Evolutionary conservation across 2,797 vertebrate genomes (phyloP).

Genomic region (Tauraco hartlaubi): DNA sequence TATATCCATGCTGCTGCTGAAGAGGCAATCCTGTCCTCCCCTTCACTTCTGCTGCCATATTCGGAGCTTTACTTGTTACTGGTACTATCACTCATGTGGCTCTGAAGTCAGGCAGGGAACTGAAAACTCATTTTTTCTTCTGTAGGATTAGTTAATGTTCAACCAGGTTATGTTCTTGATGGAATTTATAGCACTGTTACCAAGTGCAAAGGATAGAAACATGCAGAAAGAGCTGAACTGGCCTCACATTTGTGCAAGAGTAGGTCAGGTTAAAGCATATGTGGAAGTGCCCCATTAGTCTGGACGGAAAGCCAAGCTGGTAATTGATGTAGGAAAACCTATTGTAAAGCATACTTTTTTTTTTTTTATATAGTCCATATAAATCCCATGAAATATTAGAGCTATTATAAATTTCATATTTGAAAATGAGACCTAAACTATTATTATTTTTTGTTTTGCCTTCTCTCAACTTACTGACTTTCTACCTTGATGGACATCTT

Average conservation of each 20-base stretch:
- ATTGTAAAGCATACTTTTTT: neutral
- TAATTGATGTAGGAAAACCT: neutral
- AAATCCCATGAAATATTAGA: neutral
- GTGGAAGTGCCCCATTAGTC: neutral
- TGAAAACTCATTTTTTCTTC: neutral
- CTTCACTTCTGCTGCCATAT: neutral
- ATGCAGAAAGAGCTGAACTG: neutral
- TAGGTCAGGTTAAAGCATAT: rapidly evolving
- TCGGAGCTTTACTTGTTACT: neutral
- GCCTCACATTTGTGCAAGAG: neutral
- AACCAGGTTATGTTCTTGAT: neutral
- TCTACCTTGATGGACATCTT: neutral
- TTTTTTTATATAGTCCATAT: neutral
- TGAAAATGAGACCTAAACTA: neutral
- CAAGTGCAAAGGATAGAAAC: no score
- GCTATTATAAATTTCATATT: neutral
- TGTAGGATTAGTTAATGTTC: neutral
- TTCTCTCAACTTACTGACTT: neutral
- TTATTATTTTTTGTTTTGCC: neutral
- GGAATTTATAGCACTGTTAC: no score
- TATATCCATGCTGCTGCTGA: neutral
- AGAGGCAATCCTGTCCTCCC: neutral
- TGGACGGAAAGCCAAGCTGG: rapidly evolving
- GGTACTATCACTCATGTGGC: neutral
- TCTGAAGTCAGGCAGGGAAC: neutral